Base-by-base conservation (phyloP, 2,113 vertebrate species). In the Pipa parva region DNA sequence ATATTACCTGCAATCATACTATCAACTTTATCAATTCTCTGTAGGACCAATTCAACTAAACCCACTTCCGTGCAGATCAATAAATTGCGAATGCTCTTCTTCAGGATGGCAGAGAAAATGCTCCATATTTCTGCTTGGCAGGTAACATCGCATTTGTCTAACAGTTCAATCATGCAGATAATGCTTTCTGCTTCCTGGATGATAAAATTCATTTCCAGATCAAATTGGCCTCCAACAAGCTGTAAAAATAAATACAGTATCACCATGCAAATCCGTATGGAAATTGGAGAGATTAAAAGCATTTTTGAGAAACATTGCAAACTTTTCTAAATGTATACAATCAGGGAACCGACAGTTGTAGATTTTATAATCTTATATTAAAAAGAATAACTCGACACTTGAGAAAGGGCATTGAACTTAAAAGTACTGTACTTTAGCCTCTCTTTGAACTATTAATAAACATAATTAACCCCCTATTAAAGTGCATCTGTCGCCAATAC, bases 131-230 rank as follows among this genome's bases (percentile, higher is more conserved):
- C 96, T 1, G 96, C 97, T 81, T 98, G 96, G 80, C 95, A 98
- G 17, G 92, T 95, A 52, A 81, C 26, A 12, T 99, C 92, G 72
- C 96, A 99, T 71, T 92, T 92, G 74, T 98, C 94, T 80, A 99
- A 52, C 22, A 99, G 84, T 69, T 95, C 92, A 55, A 97, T 91
- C 96, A 98, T 97, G 77, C 94, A 98, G 51, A 82, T 79, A 13
- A 99, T 92, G 82, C 94, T 93, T 67, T 97, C 95, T 0, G 78
- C 83, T 78, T 99, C 95, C 85, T 97, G 95, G 77, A 99, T 97
- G 78, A 99, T 96, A 71, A 99, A 99, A 88, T 98, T 99, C 91
- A 97, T 95, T 81, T 99, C 97, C 76, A 97, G 86, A 85, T 99
- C 97, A 81, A 99, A 99, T 26, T 91, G 93, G 22, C 97, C 93